A percentile compares a stretch with the other conserved stretches of the same genome.
Conservation (phyloP, 2,888 invertebrate species). For the Thyatira batis region DNA sequence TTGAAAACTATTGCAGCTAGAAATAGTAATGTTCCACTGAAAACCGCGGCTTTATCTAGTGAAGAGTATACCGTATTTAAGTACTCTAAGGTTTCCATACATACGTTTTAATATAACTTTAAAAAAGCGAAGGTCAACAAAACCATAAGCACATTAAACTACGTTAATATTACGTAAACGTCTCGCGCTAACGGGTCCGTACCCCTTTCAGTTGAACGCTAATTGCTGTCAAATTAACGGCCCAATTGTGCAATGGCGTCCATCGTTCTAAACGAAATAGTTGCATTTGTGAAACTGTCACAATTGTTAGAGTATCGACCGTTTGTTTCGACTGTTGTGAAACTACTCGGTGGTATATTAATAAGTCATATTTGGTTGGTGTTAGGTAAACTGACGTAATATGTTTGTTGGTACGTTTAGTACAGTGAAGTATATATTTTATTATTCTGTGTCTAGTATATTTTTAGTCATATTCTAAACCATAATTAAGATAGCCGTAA, state of each 20-base stretch:
- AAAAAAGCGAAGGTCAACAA: neutral
- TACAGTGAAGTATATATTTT: no score
- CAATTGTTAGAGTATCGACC: slow-evolving; percentile 4
- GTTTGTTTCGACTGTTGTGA: slow-evolving; percentile 20
- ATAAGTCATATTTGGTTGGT: neutral
- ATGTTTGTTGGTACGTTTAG: no score
- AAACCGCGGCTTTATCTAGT: no score
- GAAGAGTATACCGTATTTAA: no score
- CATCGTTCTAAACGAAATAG: slow-evolving; percentile 23
- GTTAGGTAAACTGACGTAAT: neutral
- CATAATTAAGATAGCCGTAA: no score
- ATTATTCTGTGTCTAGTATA: no score
- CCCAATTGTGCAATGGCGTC: slow-evolving; percentile 31
- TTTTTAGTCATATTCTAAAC: no score
- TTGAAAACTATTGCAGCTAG: no score
- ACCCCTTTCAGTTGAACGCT: slow-evolving; percentile 45
- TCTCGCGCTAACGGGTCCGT: slow-evolving; percentile 42
- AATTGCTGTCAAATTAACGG: slow-evolving; percentile 55
- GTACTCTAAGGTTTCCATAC: no score
- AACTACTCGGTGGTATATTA: slow-evolving; percentile 28
- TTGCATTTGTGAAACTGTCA: slow-evolving; percentile 5
- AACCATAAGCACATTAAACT: slow-evolving; percentile 14
- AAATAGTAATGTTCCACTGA: no score
- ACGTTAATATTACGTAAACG: slow-evolving; percentile 24
- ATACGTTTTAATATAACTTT: neutral